Evolutionary conservation across 2,797 vertebrate species (phyloP), one percentile per base, ranked within the genome.

Genomic region (Danio jaintianensis): DNA sequence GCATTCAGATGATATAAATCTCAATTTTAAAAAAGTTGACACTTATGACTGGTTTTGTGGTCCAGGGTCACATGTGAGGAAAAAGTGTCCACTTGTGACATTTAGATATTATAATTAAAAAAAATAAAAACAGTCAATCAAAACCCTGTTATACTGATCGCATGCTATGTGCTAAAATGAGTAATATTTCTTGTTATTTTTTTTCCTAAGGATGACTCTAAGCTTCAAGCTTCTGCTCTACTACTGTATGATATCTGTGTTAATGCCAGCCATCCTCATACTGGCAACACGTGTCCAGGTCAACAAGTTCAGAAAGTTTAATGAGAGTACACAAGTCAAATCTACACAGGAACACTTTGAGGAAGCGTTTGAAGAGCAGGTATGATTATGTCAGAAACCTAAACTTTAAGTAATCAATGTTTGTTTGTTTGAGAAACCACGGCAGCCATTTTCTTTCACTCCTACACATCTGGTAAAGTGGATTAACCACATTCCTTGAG

Each of bases 331-430:
- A 22, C 72, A 22, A 48, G 80, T 55, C 4, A 43, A 47, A 18
- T 64, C 70, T 55, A 10, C 69, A 59, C 61, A 45, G 29, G 81
- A 71, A 40, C 83, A 48, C 36, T 79, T 86, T 40, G 73, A 79
- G 16, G 89, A 89, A 66, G 89, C 89, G 22, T 83, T 88, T 59
- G 85, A 86, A 62, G 89, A 90, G 66, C 89, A 90, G 87, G 89
- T 90, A 81, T 47, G 10, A 63, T n/a, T 58, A 8, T 43, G 5
- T 70, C 9, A 16, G 7, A 10, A 43, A 58, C 6, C 7, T 13
- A 7, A n/a, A 11, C 2, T 47, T 20, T 53, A 55, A 18, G 50
- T 29, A 29, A 20, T 2, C 4, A 15, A 29, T 67, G 2, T 10
- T 18, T 47, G 6, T 20, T 7, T 61, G 36, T 53, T 68, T 40